Evolutionary conservation across 1,140 invertebrate genomes (phyloP), one percentile per base, ranked within the genome.

Genomic region (Coenobita brevimanus): DNA sequence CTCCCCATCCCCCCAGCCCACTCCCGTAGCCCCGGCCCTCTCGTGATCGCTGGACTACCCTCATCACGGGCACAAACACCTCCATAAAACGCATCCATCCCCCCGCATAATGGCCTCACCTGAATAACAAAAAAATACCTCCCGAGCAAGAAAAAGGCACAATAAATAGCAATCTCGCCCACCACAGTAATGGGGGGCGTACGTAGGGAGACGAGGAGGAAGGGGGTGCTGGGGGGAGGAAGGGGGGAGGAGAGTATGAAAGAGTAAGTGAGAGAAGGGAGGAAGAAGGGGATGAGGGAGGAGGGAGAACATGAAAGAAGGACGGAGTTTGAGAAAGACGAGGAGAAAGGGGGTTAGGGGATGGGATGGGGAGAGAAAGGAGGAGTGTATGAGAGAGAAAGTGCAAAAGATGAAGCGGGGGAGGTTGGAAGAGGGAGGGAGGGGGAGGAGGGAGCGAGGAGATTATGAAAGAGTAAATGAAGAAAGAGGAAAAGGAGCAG

Each of bases 121-220:
- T 80, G 75, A 87, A 87, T 87, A 87, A 80, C 75, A 80, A 87
- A 87, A 83, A 87, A 87, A 87, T 79, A 79, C 75, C 43, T 85
- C 82, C 82, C 41, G 71, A 60, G 73, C 50, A 43, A 87, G 75
- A 87, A 87, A 86, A 87, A 87, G 60, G 76, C 62, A 80, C 84
- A 71, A 87, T 87, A 87, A 87, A 87, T 87, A 87, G 84, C 64
- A 87, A 87, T 87, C 84, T 80, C 62, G 75, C 76, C 84, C 76
- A 87, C 75, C 84, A 43, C 75, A 54, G 84, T 87, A 80, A 87
- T 79, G 84, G 84, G 38, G 62, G 46, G 33, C 36, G 60, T 36
- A 79, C 75, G 76, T 27, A 30, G 46, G 30, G 41, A 64, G 43
- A 30, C 24, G 2, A 36, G 33, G 30, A 41, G 8, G 21, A 73